Evolutionary conservation across 2,797 vertebrate genomes (phyloP), one percentile per base, ranked within the genome.

Genomic region (Mastacembelus armatus): DNA sequence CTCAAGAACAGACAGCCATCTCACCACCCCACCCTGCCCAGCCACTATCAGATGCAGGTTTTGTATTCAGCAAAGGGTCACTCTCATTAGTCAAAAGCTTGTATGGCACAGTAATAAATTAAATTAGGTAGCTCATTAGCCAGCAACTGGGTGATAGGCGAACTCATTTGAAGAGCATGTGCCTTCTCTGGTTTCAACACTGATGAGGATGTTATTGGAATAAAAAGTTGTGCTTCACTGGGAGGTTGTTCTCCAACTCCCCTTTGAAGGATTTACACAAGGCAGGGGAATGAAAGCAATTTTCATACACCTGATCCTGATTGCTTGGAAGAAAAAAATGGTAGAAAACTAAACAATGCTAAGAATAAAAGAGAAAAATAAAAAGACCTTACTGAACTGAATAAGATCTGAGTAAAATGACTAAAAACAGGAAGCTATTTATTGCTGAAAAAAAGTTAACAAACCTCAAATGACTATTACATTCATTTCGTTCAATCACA

Each of bases 121-220:
- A 82, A 83, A 85, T 90, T 85, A 83, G 72, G 71, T 62, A 72
- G 71, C 78, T 92, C 84, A 91, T 92, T 91, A 91, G 85, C 73
- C 56, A 63, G 72, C 69, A 61, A 72, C 66, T 51, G 62, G 22
- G 56, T 84, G 83, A 90, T 78, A 78, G 74, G 77, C 22, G 18
- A 71, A 71, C 63, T 80, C 62, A 86, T 87, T 82, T 88, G 54
- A 88, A 54, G 81, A 80, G 70, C 77, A 71, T 74, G 69, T 59
- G 78, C 64, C 71, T 85, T 62, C 71, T 75, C 66, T 78, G 66
- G 69, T 71, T 84, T 69, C 38, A 66, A 51, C 75, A 74, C 75
- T 74, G 77, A 80, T 73, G 66, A 71, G 59, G 58, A 77, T 74
- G 65, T 75, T 74, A 74, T 49, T 69, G 44, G 61, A 69, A 73